Evolutionary conservation across 2,113 vertebrate species (phyloP), one percentile per base, ranked within the genome.

Genomic region (Dinomys branickii): DNA sequence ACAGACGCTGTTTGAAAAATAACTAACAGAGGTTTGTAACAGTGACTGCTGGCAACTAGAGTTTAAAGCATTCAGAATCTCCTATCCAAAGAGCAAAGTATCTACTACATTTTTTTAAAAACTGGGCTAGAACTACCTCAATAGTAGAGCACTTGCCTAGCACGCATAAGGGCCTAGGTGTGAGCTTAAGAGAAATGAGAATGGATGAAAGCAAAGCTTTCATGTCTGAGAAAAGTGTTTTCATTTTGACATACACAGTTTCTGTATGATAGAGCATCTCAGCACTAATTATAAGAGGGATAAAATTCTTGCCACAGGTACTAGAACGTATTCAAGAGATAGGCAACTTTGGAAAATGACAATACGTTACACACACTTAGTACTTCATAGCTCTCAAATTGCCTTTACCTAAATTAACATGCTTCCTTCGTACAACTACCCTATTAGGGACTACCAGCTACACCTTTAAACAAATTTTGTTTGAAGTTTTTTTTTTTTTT

Each of bases 1-100:
- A n/a, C 20, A 33, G 28, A 50, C 14, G 47, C 44, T 78, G 26
- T 30, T 47, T 41, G 20, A 33, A 63, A 28, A 65, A 65, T 33
- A 65, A 65, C 33, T 5, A 35, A 44, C 7, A 61, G 61, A 91
- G 58, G 52, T 61, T 80, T 81, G 1, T 78, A 90, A 88, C 52
- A 71, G 69, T 85, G 86, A 91, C 47, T 50, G 38, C 67, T 61
- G 59, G 94, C 65, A 94, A 82, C 17, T 5, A 86, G 24, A 96
- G 59, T 44, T 92, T 95, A 95, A 95, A 84, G 78, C 28, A 86
- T 75, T 89, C 47, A 94, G 54, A 94, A 50, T 84, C 47, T 85
- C 41, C 20, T 65, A 80, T 91, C 88, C 81, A 82, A 83, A 92
- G 13, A 88, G 77, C 65, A 92, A 92, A 88, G 10, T 58, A 85